phyloP scores from a whole-genome alignment of 2,888 invertebrate genomes.

The Leucoma salicis region DNA sequence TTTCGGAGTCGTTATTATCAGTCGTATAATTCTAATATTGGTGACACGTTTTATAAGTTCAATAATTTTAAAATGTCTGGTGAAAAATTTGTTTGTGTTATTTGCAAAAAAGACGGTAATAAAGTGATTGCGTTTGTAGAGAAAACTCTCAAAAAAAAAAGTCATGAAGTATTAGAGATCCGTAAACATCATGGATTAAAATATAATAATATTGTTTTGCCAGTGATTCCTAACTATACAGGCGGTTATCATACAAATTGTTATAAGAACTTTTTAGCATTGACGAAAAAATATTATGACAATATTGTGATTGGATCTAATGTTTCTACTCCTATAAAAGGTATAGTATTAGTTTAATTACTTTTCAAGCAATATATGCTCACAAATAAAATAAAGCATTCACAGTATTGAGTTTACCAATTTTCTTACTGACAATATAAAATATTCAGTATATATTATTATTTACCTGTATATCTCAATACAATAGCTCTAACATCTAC shows the following conservation, averaged over 20 bases:
- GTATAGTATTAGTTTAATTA: slow-evolving; percentile 8
- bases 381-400: slow-evolving; percentile 5
- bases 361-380: slow-evolving; percentile 5
- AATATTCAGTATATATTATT: slow-evolving; percentile 5
- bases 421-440: slow-evolving; percentile 6
- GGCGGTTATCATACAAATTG: slow-evolving; percentile 1
- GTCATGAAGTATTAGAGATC: no score
- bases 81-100: no score
- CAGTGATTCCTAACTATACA: slow-evolving; percentile 1
- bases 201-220: slow-evolving; percentile 6
- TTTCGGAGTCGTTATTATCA: no score
- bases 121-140: slow-evolving; percentile 4
- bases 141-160: slow-evolving; percentile 6
- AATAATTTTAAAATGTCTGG: no score
- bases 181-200: no score
- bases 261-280: slow-evolving; percentile 5
- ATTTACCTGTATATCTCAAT: slow-evolving; percentile 5
- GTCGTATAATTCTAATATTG: no score
- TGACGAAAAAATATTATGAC: slow-evolving; percentile 6
- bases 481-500: slow-evolving; percentile 5
- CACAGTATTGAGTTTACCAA: slow-evolving; percentile 6
- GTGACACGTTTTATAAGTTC: no score
- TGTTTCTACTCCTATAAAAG: slow-evolving; percentile 7
- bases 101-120: slow-evolving; percentile 2
- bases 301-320: slow-evolving; percentile 5